Base-by-base conservation (phyloP, 2,888 invertebrate species). In the Alentia gelatinosa region DNA sequence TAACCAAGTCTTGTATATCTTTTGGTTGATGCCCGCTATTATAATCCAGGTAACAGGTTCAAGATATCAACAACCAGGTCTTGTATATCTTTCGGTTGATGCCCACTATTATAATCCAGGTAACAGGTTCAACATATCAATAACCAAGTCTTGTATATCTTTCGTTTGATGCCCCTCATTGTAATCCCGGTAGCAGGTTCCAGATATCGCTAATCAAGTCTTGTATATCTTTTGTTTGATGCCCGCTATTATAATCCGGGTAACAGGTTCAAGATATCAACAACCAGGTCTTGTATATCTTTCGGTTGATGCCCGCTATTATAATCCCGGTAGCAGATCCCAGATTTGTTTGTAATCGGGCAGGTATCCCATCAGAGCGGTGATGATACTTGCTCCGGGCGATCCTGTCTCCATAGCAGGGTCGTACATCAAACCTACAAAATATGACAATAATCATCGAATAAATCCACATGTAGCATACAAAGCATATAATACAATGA, bases 311-410 rank as follows among this genome's bases (percentile, higher is more conserved):
- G n/a, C n/a, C n/a, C n/a, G n/a, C n/a, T n/a, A 37, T 47, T 33
- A 68, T 9, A 90, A 26, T 37, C 75, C 75, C 1, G 90, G 90
- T 37, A 92, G 90, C n/a, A 92, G 89, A 9, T 33, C 39, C 91
- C 92, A 91, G 42, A 93, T 50, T 35, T 75, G 37, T 68, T 91
- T 75, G 89, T 93, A 93, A 26, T 91, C 56, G 19, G 93, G 93
- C 19, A 93, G 56, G 3, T 89, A n/a, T 0, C 89, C 89, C n/a
- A 93, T 74, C 7, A 93, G 68, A 86, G 89, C 84, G 56, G 23
- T 75, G 88, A 92, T 75, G 30, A 91, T 63, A 35, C 79, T 47
- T 3, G 90, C 15, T 0, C 33, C 35, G 23, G 37, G 33, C 4
- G 5, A 9, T 3, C 23, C 90, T 7, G 26, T 7, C 26, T 35